Conservation (phyloP, 2,113 vertebrate genomes). For the Morone saxatilis region DNA sequence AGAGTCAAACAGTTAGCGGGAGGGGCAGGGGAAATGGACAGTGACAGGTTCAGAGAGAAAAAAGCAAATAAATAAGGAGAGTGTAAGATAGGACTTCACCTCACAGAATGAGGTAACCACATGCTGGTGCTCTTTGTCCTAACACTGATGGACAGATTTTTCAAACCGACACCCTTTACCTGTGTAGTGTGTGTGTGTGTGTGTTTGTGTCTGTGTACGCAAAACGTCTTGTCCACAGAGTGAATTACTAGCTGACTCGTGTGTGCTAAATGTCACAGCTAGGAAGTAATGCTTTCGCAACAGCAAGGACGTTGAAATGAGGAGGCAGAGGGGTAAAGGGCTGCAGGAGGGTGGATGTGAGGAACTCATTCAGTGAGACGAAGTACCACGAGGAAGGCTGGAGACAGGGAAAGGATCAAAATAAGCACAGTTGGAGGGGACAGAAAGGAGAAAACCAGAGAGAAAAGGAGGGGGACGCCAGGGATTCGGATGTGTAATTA, state of each 20-base stretch:
- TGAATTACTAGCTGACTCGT: slow-evolving; percentile 50
- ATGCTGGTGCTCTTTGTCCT: slow-evolving; percentile 34
- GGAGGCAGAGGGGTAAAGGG: slow-evolving; percentile 26
- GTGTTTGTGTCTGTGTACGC: slow-evolving; percentile 8
- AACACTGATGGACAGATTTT: slow-evolving; percentile 29
- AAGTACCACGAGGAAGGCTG: not conserved
- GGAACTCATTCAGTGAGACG: slow-evolving; percentile 14
- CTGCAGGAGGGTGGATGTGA: slow-evolving; percentile 13
- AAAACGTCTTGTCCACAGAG: slow-evolving; percentile 17
- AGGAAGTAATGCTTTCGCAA: slow-evolving; percentile 46
- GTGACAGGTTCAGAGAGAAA: slow-evolving; percentile 23
- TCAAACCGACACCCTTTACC: slow-evolving; percentile 19
- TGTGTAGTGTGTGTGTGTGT: slow-evolving; percentile 19
- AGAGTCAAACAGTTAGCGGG: not conserved
- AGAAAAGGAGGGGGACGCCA: slow-evolving; percentile 1
- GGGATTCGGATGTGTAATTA: slow-evolving; percentile 61
- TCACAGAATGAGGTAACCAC: slow-evolving; percentile 36
- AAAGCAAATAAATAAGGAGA: slow-evolving; percentile 33
- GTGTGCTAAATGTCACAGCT: slow-evolving; percentile 48
- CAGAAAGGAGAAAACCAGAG: not conserved
- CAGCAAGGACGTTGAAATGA: slow-evolving; percentile 18
- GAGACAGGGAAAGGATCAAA: slow-evolving; percentile 31
- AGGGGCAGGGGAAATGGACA: not conserved
- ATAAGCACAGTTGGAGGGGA: slow-evolving; percentile 19
- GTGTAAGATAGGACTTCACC: slow-evolving; percentile 28